Percentiles rank a stretch among this genome's conserved stretches.
These are phyloP conservation scores for Anhinga anhinga DNA, from an alignment of 2,113 vertebrate species.

Conservation along the genomic window DNA sequence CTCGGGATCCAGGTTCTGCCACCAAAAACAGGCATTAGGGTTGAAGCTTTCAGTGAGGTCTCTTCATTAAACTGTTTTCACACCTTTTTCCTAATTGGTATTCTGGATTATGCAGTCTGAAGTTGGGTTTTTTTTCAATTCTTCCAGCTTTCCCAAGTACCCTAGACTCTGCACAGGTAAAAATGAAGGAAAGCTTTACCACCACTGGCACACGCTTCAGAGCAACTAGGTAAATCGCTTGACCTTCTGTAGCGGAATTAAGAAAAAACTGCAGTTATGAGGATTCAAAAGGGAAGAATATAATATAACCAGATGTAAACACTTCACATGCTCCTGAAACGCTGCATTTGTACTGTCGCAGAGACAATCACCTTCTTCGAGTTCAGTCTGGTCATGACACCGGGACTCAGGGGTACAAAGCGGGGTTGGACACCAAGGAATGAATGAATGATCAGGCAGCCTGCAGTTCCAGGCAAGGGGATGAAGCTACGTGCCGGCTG, in stretches of 20 bases:
- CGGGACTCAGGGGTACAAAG: background rate
- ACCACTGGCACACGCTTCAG: background rate
- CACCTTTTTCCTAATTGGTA: background rate
- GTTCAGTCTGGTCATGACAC: background rate
- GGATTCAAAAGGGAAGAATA: background rate
- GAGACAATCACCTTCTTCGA: background rate
- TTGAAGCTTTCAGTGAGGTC: background rate
- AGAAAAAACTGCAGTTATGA: background rate
- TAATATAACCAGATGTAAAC: background rate
- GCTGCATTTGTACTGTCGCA: background rate
- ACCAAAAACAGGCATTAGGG: background rate
- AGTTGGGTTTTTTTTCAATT: background rate
- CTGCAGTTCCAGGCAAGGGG: background rate
- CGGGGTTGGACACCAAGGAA: background rate
- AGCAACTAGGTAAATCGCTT: accelerated
- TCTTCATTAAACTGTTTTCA: background rate
- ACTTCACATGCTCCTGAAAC: background rate
- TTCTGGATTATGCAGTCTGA: background rate
- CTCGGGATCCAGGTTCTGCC: background rate
- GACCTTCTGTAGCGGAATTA: background rate
- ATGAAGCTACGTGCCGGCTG: background rate
- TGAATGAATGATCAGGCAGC: too few relatives aligned
- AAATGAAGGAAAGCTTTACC: background rate
- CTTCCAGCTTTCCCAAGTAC: background rate
- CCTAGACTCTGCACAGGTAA: background rate